A percentile compares a stretch with the other conserved stretches of the same genome.
These are phyloP conservation scores for Petromus typicus DNA, from an alignment of 2,113 vertebrate genomes.

Conservation along the genomic window DNA sequence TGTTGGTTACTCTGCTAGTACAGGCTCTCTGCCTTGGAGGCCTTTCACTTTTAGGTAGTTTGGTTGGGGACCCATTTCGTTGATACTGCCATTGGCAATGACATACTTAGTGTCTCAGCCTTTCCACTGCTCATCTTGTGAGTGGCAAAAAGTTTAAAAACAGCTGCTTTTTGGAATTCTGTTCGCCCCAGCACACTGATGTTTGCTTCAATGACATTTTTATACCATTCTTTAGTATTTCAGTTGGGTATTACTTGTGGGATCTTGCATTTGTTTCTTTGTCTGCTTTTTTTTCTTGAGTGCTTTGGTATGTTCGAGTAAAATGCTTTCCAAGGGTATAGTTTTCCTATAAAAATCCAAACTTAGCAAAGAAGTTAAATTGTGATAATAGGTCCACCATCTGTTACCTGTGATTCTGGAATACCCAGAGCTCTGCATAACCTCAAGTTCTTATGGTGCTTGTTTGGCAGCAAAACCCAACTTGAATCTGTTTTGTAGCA, in stretches of 20 bases:
- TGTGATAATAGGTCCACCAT: background rate
- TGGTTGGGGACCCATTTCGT: conserved; percentile 38
- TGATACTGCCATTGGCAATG: background rate
- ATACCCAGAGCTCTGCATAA: conserved; percentile 32
- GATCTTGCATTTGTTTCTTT: conserved; percentile 43
- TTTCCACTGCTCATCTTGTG: background rate
- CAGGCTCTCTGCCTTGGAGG: conserved; percentile 90
- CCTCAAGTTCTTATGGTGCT: conserved; percentile 31
- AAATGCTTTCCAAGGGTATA: conserved; percentile 25
- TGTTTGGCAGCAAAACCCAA: conserved; percentile 24
- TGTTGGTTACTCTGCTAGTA: conserved; percentile 89
- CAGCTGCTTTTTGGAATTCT: conserved; percentile 40
- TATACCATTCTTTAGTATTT: conserved; percentile 21
- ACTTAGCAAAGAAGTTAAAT: conserved; percentile 44
- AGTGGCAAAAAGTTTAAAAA: background rate
- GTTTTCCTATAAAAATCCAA: conserved; percentile 57
- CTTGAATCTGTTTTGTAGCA: conserved; percentile 5
- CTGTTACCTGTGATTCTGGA: conserved; percentile 5
- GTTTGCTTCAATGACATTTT: background rate
- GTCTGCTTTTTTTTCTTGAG: conserved; percentile 43
- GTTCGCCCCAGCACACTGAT: background rate
- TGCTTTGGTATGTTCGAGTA: conserved; percentile 36
- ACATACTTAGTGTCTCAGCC: background rate
- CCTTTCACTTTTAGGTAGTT: conserved; percentile 84
- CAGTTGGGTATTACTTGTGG: background rate